Evolutionary conservation across 92 coral and sea anemone species (phyloP).

Genomic region (Palythoa grandis): DNA sequence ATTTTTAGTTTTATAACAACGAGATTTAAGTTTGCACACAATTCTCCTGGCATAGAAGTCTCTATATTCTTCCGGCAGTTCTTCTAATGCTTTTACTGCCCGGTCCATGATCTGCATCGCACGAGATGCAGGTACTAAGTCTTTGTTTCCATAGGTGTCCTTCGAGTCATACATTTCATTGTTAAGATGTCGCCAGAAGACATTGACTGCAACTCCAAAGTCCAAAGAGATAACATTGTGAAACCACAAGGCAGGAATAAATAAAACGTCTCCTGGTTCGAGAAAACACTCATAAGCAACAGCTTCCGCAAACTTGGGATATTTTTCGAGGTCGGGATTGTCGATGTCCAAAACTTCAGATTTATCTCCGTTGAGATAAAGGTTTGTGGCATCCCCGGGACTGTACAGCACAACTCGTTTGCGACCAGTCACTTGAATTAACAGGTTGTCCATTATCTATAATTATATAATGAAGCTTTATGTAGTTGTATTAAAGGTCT

Average conservation of each 20-base stretch:
- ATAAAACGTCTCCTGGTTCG: conserved; percentile 83
- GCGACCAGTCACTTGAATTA: conserved; percentile 77
- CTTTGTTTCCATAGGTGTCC: conserved; percentile 87
- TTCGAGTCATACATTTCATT: conserved; percentile 65
- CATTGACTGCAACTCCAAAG: conserved; percentile 89
- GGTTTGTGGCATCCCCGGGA: conserved; percentile 81
- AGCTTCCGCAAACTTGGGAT: conserved; percentile 68
- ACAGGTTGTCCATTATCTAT: conserved; percentile 85
- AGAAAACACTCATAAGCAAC: conserved; percentile 63
- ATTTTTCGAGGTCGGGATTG: conserved; percentile 66
- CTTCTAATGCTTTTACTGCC: conserved; percentile 68
- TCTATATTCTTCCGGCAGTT: conserved; percentile 74
- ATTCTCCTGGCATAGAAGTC: conserved; percentile 86
- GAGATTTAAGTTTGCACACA: conserved; percentile 70
- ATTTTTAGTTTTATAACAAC: conserved; percentile 54
- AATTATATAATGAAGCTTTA: not conserved
- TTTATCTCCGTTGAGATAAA: conserved; percentile 83
- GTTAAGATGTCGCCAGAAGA: conserved; percentile 83
- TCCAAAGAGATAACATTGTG: conserved; percentile 78
- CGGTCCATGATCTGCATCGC: conserved; percentile 89
- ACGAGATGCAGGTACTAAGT: conserved; percentile 79
- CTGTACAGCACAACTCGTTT: conserved; percentile 81
- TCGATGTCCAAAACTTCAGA: conserved; percentile 82
- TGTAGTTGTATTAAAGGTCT: too few relatives aligned
- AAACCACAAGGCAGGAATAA: conserved; percentile 89